Evolutionary conservation across 2,888 invertebrate species (phyloP).

Genomic region (Ypsolopha scabrella): DNA sequence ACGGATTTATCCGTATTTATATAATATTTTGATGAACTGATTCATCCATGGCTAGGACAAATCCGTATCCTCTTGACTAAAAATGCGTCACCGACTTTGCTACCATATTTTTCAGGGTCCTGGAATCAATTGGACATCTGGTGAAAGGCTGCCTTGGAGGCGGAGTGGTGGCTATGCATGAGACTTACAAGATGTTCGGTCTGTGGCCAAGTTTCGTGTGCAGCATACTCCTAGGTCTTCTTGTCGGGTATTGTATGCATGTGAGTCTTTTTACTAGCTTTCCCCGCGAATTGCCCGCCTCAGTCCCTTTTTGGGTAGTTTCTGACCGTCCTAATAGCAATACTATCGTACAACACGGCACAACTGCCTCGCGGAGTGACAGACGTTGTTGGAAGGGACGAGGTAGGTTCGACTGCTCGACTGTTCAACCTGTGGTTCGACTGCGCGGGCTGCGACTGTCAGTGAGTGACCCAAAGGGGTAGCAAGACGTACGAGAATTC

Average conservation of each 20-base stretch:
- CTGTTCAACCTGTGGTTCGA: no score
- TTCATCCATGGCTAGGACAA: no score
- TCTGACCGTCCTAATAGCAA: conserved; percentile 3
- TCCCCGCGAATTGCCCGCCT: background rate
- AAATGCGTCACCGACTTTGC: background rate
- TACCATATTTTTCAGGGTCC: conserved; percentile 15
- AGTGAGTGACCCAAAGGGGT: no score
- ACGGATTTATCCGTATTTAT: background rate
- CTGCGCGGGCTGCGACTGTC: no score
- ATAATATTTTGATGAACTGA: background rate
- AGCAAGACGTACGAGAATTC: no score
- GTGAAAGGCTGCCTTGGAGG: conserved; percentile 37
- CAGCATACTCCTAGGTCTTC: conserved; percentile 22
- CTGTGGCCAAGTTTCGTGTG: conserved; percentile 25
- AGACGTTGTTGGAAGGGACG: no score
- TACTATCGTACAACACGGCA: conserved; percentile 7
- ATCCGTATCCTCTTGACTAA: no score
- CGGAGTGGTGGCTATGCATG: conserved; percentile 33
- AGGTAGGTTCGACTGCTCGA: no score
- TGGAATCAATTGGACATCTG: conserved; percentile 31
- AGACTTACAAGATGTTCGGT: conserved; percentile 28
- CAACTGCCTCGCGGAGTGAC: no score
- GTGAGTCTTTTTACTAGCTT: conserved; percentile 20
- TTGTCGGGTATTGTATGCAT: conserved; percentile 28
- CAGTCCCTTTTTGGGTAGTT: no score